Evolutionary conservation across 2,113 vertebrate genomes (phyloP), one percentile per base, ranked within the genome.

Genomic region (Ceratotherium simum): DNA sequence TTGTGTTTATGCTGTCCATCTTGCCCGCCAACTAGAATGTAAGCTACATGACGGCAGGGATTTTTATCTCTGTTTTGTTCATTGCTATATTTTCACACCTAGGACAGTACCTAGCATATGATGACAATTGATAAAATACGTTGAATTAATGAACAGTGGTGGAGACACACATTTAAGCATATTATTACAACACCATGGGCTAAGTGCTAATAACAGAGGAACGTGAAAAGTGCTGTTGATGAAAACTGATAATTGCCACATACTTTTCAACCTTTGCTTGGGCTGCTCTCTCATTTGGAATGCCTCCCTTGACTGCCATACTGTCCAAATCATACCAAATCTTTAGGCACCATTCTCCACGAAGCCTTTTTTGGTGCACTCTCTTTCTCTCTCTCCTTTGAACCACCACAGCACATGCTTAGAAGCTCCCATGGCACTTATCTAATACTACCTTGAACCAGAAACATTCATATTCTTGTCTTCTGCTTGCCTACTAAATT

Each of bases 401-500:
- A 91, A 51, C 23, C 29, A 69, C 70, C 54, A 94, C 31, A 75
- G 51, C 58, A 76, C 69, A 48, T 48, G 39, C 90, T 48, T 60
- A 76, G 79, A 82, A 60, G 67, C 23, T 60, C 39, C 78, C 31
- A 21, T n/a, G 48, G 51, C 21, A 91, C 64, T 46, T 84, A 72
- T 11, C 76, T 73, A 64, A 87, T 17, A 86, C 17, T 69, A 93
- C 51, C 31, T 92, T 90, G n/a, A 95, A 62, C 56, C n/a, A 48
- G 25, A 92, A 87, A 72, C 14, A 58, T 75, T 56, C 62, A 88
- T 54, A 76, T 95, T 93, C 82, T 82, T 67, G 39, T 80, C 46
- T 91, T 88, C 42, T 94, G 67, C 70, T 86, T 86, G 60, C 8
- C 36, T 87, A 51, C 69, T 93, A 84, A 83, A 83, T 91, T 91